Evolutionary conservation across 1,140 invertebrate genomes (phyloP).

Genomic region (Heliconius eleuchia): DNA sequence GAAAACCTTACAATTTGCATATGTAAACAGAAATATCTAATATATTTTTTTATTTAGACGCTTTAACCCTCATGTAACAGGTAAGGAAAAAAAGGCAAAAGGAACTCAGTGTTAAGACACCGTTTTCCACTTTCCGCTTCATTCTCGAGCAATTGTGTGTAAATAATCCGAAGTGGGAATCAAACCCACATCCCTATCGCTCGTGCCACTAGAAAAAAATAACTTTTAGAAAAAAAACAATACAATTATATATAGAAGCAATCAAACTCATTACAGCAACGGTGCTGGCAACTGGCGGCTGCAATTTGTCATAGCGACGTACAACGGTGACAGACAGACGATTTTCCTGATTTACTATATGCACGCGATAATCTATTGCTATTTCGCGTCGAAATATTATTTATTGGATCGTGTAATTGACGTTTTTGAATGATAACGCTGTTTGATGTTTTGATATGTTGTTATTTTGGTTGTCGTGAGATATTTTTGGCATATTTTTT

Average conservation of each 20-base stretch:
- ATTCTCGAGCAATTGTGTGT: too few relatives aligned
- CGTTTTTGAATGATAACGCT: background rate
- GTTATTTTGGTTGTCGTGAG: background rate
- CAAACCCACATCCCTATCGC: too few relatives aligned
- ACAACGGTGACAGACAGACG: slow-evolving; percentile 41
- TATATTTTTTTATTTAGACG: too few relatives aligned
- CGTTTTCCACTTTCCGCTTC: too few relatives aligned
- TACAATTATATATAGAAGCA: slow-evolving; percentile 17
- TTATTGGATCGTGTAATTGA: slow-evolving; percentile 26
- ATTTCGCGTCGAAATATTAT: slow-evolving; percentile 22
- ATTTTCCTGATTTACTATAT: slow-evolving; percentile 46
- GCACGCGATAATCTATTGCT: slow-evolving; percentile 45
- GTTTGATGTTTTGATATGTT: background rate
- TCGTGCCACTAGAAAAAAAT: too few relatives aligned
- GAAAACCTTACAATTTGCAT: too few relatives aligned
- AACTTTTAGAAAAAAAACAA: slow-evolving; percentile 6
- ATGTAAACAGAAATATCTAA: too few relatives aligned
- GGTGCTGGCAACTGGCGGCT: slow-evolving; percentile 1
- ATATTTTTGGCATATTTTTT: too few relatives aligned
- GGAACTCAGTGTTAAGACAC: too few relatives aligned
- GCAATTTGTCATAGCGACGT: slow-evolving; percentile 39
- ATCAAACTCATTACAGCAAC: slow-evolving; percentile 24
- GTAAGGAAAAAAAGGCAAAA: too few relatives aligned
- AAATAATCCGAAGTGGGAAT: too few relatives aligned
- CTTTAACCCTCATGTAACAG: too few relatives aligned